phyloP scores from a whole-genome alignment of 37 sponge, comb jelly and placozoan genomes.

The Aplysina aerophoba region DNA sequence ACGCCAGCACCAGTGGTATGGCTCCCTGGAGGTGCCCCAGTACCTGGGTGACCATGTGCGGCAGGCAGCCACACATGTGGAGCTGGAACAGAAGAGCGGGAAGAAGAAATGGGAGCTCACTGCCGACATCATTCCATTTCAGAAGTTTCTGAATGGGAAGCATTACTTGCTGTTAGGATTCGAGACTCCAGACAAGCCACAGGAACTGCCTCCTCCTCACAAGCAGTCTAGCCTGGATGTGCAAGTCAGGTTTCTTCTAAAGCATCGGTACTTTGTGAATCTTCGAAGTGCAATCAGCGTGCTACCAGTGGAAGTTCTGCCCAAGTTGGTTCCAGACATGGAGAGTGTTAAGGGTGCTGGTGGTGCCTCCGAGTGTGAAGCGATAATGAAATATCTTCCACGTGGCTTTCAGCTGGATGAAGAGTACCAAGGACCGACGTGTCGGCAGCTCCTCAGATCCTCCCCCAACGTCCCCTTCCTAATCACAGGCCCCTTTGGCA shows the following conservation, averaged over 20 bases:
- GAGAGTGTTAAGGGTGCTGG: background rate
- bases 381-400: background rate
- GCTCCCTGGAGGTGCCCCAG: background rate
- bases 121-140: background rate
- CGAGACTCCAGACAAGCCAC: background rate
- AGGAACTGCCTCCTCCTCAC: no score
- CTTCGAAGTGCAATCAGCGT: background rate
- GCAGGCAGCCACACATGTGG: constrained; percentile 7
- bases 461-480: constrained; percentile 35
- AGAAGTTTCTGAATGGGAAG: background rate
- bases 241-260: background rate
- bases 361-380: background rate
- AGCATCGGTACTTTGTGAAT: constrained; percentile 9
- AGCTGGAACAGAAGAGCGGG: background rate
- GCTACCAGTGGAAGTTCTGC: background rate
- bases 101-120: background rate
- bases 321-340: background rate
- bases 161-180: constrained; percentile 5
- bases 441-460: constrained; percentile 21
- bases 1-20: background rate
- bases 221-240: background rate
- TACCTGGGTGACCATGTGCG: constrained; percentile 9
- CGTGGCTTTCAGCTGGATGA: background rate
- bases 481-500: constrained; percentile 83
- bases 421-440: constrained; percentile 41